These are phyloP conservation scores for Siniperca knerii DNA, from an alignment of 2,113 vertebrate genomes.

Conservation along the genomic window DNA sequence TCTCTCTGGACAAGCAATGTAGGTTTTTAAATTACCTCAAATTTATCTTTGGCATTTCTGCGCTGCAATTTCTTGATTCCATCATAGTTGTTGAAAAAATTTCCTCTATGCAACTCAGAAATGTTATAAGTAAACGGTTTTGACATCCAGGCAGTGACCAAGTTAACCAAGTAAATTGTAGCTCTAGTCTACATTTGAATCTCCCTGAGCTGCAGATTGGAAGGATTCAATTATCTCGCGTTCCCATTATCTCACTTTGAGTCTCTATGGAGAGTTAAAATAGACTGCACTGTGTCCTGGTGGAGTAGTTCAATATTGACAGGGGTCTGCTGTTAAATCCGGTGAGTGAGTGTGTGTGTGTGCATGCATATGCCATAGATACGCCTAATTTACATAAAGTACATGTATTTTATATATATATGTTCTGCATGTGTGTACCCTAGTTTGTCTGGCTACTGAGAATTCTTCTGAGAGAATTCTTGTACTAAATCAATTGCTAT, in stretches of 20 bases:
- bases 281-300: constrained; percentile 65
- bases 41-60: background rate
- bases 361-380: background rate
- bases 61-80: background rate
- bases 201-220: constrained; percentile 66
- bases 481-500: background rate
- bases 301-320: constrained; percentile 48
- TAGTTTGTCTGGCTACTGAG: background rate
- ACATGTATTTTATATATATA: background rate
- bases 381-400: background rate
- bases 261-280: constrained; percentile 77
- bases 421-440: background rate
- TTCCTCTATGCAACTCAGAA: background rate
- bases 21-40: background rate
- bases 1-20: background rate
- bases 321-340: constrained; percentile 52
- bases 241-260: constrained; percentile 74
- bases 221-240: constrained; percentile 75
- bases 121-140: constrained; percentile 11
- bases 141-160: constrained; percentile 26
- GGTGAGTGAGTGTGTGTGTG: constrained; percentile 6
- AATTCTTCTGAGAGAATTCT: background rate
- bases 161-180: constrained; percentile 56
- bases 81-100: background rate
- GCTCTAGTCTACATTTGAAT: constrained; percentile 55